A percentile compares a stretch with the other conserved stretches of the same genome.
These are phyloP conservation scores for Phytoseiulus persimilis DNA, from an alignment of 2,888 invertebrate species.

Conservation along the genomic window DNA sequence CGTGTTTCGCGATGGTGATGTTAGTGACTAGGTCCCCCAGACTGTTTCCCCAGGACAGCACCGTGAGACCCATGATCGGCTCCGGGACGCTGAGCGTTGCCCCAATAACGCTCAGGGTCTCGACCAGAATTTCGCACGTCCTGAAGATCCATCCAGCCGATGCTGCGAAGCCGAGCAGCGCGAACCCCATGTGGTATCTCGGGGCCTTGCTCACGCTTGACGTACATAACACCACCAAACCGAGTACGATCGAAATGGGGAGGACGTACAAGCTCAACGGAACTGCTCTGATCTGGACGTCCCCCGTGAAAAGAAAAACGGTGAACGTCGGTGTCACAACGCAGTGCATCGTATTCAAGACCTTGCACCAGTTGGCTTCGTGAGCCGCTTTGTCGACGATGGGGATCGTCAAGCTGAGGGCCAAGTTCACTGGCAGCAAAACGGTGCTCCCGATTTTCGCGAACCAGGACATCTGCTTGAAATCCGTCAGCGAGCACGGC, in stretches of 20 bases:
- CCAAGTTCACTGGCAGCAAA: not conserved
- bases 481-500: not conserved
- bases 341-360: not conserved
- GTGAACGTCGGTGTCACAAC: not conserved
- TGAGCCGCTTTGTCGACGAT: not conserved
- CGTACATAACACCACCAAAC: not conserved
- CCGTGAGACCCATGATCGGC: not conserved
- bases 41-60: slow-evolving; percentile 15
- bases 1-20: not conserved
- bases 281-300: not conserved
- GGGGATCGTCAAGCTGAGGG: not conserved
- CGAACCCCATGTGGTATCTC: not conserved
- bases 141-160: slow-evolving; percentile 5
- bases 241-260: not conserved
- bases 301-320: not conserved
- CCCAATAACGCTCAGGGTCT: not conserved
- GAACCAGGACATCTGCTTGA: not conserved
- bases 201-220: not conserved
- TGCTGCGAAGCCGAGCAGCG: not conserved
- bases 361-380: not conserved
- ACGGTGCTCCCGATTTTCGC: not conserved
- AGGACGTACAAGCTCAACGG: not conserved
- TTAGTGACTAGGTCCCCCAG: not conserved
- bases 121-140: not conserved
- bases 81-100: not conserved